phyloP scores from a whole-genome alignment of 2,888 invertebrate species.

The Andrena haemorrhoa region DNA sequence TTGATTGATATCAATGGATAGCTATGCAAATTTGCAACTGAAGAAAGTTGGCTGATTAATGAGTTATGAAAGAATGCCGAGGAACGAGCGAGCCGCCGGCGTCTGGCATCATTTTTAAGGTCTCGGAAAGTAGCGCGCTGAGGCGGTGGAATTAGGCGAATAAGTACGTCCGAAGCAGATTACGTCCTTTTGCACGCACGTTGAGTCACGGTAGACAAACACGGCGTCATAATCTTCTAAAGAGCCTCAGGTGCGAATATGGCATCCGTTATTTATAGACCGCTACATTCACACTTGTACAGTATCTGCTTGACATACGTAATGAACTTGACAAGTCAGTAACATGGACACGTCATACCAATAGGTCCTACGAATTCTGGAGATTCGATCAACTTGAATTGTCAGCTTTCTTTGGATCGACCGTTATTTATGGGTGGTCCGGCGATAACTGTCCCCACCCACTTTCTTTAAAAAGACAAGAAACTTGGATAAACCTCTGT shows the following conservation, averaged over 20 bases:
- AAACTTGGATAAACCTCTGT: neutral
- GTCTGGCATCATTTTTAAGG: slow-evolving; percentile 24
- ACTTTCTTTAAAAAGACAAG: neutral
- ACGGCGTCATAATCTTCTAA: slow-evolving; percentile 54
- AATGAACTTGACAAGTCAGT: neutral
- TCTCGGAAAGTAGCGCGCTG: slow-evolving; percentile 15
- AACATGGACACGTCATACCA: neutral
- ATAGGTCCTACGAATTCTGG: neutral
- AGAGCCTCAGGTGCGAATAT: slow-evolving; percentile 41
- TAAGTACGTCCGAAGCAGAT: slow-evolving; percentile 47
- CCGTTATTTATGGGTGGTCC: neutral
- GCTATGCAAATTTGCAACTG: neutral
- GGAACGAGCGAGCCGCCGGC: neutral
- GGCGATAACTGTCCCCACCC: neutral
- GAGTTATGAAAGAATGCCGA: neutral
- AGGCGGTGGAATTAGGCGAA: slow-evolving; percentile 27
- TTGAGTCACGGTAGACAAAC: slow-evolving; percentile 44
- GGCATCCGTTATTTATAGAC: slow-evolving; percentile 51
- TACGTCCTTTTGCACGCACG: slow-evolving; percentile 35
- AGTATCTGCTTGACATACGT: neutral
- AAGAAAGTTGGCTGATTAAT: neutral
- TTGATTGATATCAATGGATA: too few relatives aligned
- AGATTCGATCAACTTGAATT: slow-evolving; percentile 3
- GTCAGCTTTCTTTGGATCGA: slow-evolving; percentile 18
- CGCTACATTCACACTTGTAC: slow-evolving; percentile 27